These are phyloP conservation scores for Drosophila melanocephala DNA, from an alignment of 2,888 invertebrate genomes.

Conservation along the genomic window DNA sequence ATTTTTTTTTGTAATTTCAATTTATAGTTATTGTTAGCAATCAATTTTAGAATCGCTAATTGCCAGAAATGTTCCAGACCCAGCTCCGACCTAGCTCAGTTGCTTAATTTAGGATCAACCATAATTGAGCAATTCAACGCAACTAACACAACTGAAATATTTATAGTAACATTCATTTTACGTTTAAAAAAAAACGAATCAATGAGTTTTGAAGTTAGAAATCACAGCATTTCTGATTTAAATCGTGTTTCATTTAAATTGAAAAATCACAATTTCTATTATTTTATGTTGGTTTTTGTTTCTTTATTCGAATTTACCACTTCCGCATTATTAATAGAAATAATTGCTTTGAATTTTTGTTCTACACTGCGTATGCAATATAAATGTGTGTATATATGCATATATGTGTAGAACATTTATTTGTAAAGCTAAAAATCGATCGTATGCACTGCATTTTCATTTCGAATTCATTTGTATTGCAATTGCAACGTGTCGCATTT, in stretches of 20 bases:
- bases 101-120: not conserved
- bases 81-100: not conserved
- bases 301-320: not conserved
- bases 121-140: not conserved
- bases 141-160: not conserved
- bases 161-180: not conserved
- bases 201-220: not conserved
- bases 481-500: conserved; percentile 1
- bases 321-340: not conserved
- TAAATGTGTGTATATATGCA: not conserved
- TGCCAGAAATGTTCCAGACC: not conserved
- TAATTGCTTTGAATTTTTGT: conserved; percentile 1
- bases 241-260: not conserved
- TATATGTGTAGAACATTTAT: not conserved
- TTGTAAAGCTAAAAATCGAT: not conserved
- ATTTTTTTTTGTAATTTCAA: not conserved
- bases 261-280: not conserved
- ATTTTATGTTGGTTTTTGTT: not conserved
- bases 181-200: not conserved
- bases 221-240: not conserved
- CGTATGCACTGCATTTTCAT: not conserved
- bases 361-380: not conserved
- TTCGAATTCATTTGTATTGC: not conserved
- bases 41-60: not conserved
- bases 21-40: not conserved